A percentile compares a stretch with the other conserved stretches of the same genome.
These are phyloP conservation scores for Amphiprion clarkii DNA, from an alignment of 2,797 vertebrate genomes.

Conservation along the genomic window DNA sequence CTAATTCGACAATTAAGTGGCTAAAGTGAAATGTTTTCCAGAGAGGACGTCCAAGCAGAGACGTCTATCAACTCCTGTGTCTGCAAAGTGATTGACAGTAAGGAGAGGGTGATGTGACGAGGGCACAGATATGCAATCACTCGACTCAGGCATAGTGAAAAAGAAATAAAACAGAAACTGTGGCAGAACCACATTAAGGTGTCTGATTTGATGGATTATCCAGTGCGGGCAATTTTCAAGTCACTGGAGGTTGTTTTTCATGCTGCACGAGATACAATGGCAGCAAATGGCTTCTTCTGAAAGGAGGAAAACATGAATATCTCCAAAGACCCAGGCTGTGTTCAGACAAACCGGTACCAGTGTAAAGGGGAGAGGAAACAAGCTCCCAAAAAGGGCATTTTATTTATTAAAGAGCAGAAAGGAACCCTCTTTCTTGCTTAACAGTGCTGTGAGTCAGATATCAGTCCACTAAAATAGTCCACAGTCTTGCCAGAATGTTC, in stretches of 20 bases:
- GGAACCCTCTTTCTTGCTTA: not conserved
- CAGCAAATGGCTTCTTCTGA: slow-evolving; percentile 5
- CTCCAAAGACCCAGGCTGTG: not conserved
- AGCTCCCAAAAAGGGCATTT: slow-evolving; percentile 16
- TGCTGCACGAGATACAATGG: not conserved
- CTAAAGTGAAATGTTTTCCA: slow-evolving; percentile 18
- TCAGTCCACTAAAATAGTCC: not conserved
- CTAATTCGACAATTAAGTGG: slow-evolving; percentile 1
- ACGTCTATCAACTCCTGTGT: slow-evolving; percentile 19
- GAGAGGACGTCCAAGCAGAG: not conserved
- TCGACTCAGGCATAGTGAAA: not conserved
- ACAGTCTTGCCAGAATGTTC: not conserved
- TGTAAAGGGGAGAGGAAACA: slow-evolving; percentile 4
- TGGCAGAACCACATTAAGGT: slow-evolving; percentile 35
- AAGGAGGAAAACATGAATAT: not conserved
- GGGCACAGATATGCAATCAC: slow-evolving; percentile 22
- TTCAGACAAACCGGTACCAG: slow-evolving; percentile 11
- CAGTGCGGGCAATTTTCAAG: slow-evolving; percentile 20
- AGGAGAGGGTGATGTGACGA: slow-evolving; percentile 26
- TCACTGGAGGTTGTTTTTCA: slow-evolving; percentile 23
- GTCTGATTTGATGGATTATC: slow-evolving; percentile 40
- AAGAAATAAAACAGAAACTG: slow-evolving; percentile 10
- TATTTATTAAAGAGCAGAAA: slow-evolving; percentile 46
- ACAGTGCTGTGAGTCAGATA: slow-evolving; percentile 2
- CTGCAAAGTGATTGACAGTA: slow-evolving; percentile 35